These are phyloP conservation scores for Stenchaetothrips biformis DNA, from an alignment of 2,888 invertebrate species.

Conservation along the genomic window DNA sequence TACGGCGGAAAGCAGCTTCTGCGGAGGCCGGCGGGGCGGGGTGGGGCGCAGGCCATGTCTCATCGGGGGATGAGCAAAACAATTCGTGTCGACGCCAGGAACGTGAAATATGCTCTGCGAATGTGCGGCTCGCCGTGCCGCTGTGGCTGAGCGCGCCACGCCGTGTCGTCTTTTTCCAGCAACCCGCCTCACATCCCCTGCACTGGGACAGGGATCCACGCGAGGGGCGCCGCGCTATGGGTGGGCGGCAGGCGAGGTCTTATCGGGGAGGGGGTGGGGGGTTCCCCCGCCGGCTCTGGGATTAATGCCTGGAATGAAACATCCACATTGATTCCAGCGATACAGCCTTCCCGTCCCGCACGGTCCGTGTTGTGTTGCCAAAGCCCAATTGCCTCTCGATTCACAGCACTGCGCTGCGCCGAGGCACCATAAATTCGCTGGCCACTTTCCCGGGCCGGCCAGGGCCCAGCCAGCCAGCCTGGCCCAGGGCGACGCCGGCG, in stretches of 20 bases:
- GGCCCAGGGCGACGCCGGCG: neutral
- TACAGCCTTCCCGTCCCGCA: neutral
- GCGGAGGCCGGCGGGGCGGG: neutral
- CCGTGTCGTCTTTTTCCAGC: neutral
- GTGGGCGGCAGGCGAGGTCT: too few species aligned
- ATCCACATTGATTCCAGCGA: neutral
- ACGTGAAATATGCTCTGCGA: neutral
- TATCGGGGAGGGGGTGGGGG: too few species aligned
- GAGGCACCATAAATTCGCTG: too few species aligned
- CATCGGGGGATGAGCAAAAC: slow-evolving; percentile 10
- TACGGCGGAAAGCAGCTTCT: too few species aligned
- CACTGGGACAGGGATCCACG: neutral
- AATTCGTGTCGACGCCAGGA: neutral
- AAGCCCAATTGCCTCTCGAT: too few species aligned
- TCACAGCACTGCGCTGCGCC: too few species aligned
- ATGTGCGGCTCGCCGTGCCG: neutral
- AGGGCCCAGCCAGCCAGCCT: neutral
- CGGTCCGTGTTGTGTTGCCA: too few species aligned
- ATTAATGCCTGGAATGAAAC: neutral
- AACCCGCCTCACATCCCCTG: neutral
- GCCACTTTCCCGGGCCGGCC: neutral
- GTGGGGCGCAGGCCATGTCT: neutral
- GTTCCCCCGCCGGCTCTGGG: neutral
- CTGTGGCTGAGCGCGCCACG: neutral
- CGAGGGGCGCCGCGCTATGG: neutral